Conservation (phyloP, 2,113 vertebrate species). For the Brachirus orientalis region DNA sequence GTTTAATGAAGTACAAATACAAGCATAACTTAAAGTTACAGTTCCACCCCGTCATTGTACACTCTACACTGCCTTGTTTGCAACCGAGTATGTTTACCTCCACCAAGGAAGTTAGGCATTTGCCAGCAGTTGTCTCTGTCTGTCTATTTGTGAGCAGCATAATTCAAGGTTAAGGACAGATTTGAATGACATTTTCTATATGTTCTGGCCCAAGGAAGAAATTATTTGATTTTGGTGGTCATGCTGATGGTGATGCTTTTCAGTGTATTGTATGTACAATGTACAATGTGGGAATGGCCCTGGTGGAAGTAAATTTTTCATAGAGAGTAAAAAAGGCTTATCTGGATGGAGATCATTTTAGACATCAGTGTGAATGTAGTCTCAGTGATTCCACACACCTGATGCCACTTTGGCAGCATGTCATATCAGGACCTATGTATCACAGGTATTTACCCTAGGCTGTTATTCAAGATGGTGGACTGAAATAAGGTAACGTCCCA, state of each 20-base stretch:
- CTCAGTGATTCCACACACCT: neutral
- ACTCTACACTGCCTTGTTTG: neutral
- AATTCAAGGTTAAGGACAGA: too few relatives aligned
- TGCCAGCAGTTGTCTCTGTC: too few relatives aligned
- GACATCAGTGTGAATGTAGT: neutral
- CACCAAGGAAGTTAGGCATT: too few relatives aligned
- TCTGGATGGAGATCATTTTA: neutral
- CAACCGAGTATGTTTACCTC: too few relatives aligned
- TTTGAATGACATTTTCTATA: too few relatives aligned
- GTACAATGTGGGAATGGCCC: too few relatives aligned
- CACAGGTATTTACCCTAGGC: conserved; percentile 19
- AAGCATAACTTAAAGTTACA: neutral
- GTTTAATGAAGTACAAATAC: neutral
- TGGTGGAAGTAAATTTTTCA: neutral
- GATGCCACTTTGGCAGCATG: conserved; percentile 5
- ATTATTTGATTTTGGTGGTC: too few relatives aligned
- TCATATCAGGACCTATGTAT: conserved; percentile 35
- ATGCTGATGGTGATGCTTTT: too few relatives aligned
- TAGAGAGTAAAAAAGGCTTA: neutral
- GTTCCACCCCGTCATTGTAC: neutral
- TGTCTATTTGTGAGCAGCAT: too few relatives aligned
- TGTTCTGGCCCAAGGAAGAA: too few relatives aligned
- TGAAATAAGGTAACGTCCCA: conserved; percentile 32
- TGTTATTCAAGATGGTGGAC: conserved; percentile 21
- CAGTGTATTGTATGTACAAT: too few relatives aligned